phyloP scores from a whole-genome alignment of 2,113 vertebrate genomes.

The Petrocephalus microphthalmus region DNA sequence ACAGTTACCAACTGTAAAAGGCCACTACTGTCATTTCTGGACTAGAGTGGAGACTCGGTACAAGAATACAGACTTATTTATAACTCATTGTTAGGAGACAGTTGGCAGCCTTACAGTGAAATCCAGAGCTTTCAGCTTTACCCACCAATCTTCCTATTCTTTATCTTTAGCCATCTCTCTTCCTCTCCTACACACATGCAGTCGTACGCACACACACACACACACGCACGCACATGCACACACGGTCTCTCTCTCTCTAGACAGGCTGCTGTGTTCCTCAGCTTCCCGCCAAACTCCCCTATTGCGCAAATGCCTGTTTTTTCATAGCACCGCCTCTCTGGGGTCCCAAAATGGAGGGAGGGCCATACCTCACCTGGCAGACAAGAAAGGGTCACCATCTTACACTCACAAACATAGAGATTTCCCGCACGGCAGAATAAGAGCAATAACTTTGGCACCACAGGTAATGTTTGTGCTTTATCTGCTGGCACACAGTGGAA shows the following conservation, averaged over 20 bases:
- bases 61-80: neutral
- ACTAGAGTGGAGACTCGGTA: neutral
- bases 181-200: neutral
- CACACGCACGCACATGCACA: neutral
- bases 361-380: slow-evolving; percentile 7
- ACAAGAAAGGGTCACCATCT: neutral
- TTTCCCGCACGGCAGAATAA: neutral
- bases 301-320: slow-evolving; percentile 27
- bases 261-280: slow-evolving; percentile 26
- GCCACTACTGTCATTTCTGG: neutral
- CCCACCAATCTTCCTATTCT: neutral
- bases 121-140: neutral
- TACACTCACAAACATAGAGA: neutral
- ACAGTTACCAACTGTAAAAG: neutral
- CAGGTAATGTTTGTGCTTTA: neutral
- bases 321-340: slow-evolving; percentile 6
- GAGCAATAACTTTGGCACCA: neutral
- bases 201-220: neutral
- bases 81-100: neutral
- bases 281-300: slow-evolving; percentile 21
- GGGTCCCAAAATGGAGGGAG: slow-evolving; percentile 24
- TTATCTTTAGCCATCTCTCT: neutral
- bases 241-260: neutral
- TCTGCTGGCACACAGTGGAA: neutral
- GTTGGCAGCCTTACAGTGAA: neutral